Evolutionary conservation across 1,140 invertebrate species (phyloP), one percentile per base, ranked within the genome.

Genomic region (Drosophila erecta): DNA sequence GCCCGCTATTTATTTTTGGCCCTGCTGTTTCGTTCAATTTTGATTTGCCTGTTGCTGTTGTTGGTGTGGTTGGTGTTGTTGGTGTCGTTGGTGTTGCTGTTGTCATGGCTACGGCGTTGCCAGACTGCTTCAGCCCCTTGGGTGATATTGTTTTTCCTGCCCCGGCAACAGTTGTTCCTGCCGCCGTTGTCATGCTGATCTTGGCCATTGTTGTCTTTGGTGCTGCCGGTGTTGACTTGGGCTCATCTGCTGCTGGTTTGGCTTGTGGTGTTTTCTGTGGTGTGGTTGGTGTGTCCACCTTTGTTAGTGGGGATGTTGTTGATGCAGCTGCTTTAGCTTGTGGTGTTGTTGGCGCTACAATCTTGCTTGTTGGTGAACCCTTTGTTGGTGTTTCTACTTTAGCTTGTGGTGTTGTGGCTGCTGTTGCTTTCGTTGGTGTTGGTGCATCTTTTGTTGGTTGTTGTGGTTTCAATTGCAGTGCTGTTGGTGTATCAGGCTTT

Each of bases 1-100:
- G 90, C 91, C 91, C 91, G 76, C 30, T 73, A 78, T 87, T 89
- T 91, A 91, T 92, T 92, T 91, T 91, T 79, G 85, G 81, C 76
- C 73, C 78, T 89, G 79, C 54, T 75, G 64, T 44, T 65, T 67
- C 64, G 64, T 67, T 67, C 64, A 67, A 61, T 67, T 67, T 67
- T 67, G 64, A 60, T 79, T 74, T 72, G 66, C 43, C 38, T 43
- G 71, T 43, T 61, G 81, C 38, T 64, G 80, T 22, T 56, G 17
- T 17, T 17, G 17, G 17, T 17, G 58, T 41, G 51, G 38, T 47
- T 20, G 61, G 22, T 71, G 44, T n/a, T 1, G 5, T 27, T 69
- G 62, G 17, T 58, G 61, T 17, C 53, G 53, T 24, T 58, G 62
- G 69, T 74, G 78, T 58, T 71, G 74, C 70, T 47, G 64, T 74